These are phyloP conservation scores for Xiphophorus maculatus DNA, from an alignment of 2,113 vertebrate species.

Conservation along the genomic window DNA sequence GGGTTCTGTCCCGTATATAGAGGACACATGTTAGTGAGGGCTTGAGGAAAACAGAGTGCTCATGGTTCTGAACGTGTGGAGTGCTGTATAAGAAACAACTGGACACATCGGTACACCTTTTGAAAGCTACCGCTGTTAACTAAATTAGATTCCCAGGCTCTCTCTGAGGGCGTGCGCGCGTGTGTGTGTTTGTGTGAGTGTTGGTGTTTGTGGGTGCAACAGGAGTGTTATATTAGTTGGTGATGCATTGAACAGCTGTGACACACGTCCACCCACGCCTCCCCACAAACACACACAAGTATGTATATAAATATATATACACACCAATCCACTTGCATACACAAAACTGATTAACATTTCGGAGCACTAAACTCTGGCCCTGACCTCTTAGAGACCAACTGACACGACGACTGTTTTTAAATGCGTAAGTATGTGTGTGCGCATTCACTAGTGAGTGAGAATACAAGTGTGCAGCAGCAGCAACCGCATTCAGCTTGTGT, in stretches of 20 bases:
- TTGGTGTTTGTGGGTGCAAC: conserved; percentile 42
- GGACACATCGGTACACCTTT: conserved; percentile 20
- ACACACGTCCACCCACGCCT: conserved; percentile 23
- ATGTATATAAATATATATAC: conserved; percentile 26
- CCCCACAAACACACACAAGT: conserved; percentile 16
- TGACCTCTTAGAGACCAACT: conserved; percentile 49
- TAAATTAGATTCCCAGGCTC: conserved; percentile 70
- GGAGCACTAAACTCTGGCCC: conserved; percentile 46
- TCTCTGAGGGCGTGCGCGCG: conserved; percentile 36
- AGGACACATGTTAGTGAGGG: conserved; percentile 27
- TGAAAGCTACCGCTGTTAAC: conserved; percentile 51
- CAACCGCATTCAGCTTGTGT: conserved; percentile 35
- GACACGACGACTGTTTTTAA: conserved; percentile 57
- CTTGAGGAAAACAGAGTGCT: conserved; percentile 20
- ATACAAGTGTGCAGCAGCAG: conserved; percentile 5
- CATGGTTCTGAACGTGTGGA: conserved; percentile 20
- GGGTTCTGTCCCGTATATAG: conserved; percentile 56
- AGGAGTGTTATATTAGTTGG: conserved; percentile 67
- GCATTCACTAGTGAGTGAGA: conserved; percentile 5
- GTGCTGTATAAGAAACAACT: conserved; percentile 27
- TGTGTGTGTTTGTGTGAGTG: conserved; percentile 45
- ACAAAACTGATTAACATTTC: conserved; percentile 67
- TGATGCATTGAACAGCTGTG: conserved; percentile 77
- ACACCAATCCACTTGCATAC: conserved; percentile 24
- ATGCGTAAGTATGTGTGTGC: conserved; percentile 17